Evolutionary conservation across 1,140 invertebrate species (phyloP), one percentile per base, ranked within the genome.

Genomic region (Copidosoma floridanum): DNA sequence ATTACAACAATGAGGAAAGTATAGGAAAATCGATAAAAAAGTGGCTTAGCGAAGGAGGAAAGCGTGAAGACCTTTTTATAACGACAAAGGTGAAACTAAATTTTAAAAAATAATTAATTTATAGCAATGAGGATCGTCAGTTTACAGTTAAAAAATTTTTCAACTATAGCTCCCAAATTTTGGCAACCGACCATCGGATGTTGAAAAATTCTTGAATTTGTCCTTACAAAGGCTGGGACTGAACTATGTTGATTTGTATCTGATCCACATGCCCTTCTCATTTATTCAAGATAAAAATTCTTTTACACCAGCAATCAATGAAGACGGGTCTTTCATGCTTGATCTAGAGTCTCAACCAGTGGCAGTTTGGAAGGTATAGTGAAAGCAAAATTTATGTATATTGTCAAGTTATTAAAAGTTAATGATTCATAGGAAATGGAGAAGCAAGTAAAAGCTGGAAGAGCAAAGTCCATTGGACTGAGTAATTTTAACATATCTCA

Each of bases 201-300:
- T 95, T 14, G 84, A 86, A 61, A 86, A 86, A 38, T 90, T 85
- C 63, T 73, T 94, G 18, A 85, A 86, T 35, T 76, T 87, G 51
- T 94, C 92, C 0, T 74, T 95, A 24, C 76, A 85, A 47, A 85
- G 84, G 37, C 76, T 95, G n/a, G 84, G 88, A 63, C 69, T 93
- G 52, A 85, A 89, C 55, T 95, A 95, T 70, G 74, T 95, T 3
- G 93, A 96, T 71, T 81, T 95, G 56, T 95, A 93, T 73, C 78
- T 95, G 10, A 83, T 95, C 52, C 93, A 95, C 64, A 85, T 86
- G 24, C 92, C 94, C 0, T 89, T 92, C 72, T 84, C 82, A 2
- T 86, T 89, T 57, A 53, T 75, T 5, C 73, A 80, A 62, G 83
- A 85, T 65, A 66, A 85, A 21, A 72, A 70, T 68, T 51, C 75